Conservation (phyloP, 2,113 vertebrate genomes). For the Smithornis capensis region DNA sequence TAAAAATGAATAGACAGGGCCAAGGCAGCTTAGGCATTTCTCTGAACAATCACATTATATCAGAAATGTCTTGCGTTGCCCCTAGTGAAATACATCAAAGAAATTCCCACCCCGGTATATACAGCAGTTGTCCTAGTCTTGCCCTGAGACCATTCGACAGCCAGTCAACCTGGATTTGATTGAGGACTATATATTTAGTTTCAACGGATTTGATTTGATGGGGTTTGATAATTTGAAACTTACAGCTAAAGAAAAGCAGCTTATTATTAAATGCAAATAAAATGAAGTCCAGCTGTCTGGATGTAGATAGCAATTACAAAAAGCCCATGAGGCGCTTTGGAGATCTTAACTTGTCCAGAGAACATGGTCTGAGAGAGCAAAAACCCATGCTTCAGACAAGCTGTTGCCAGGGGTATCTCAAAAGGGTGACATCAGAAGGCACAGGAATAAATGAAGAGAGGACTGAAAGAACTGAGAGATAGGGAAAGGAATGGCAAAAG, state of each 20-base stretch:
- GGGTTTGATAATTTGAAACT: conserved; percentile 72
- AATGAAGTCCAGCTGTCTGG: conserved; percentile 68
- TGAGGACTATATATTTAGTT: conserved; percentile 19
- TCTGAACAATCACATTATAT: conserved; percentile 68
- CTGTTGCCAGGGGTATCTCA: conserved; percentile 30
- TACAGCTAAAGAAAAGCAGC: conserved; percentile 69
- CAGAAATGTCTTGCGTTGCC: conserved; percentile 68
- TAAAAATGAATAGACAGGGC: conserved; percentile 72
- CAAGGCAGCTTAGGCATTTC: conserved; percentile 55
- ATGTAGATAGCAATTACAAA: conserved; percentile 73
- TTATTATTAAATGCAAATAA: conserved; percentile 79
- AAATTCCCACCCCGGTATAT: conserved; percentile 41
- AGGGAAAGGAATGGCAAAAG: neutral
- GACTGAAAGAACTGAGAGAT: neutral
- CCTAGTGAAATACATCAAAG: conserved; percentile 71
- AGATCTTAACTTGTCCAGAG: conserved; percentile 64
- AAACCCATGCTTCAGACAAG: conserved; percentile 16
- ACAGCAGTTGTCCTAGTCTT: conserved; percentile 47
- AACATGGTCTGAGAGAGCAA: conserved; percentile 39
- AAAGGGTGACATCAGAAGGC: conserved; percentile 28
- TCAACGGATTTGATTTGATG: conserved; percentile 58
- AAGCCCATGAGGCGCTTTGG: conserved; percentile 61
- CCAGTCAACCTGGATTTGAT: conserved; percentile 51
- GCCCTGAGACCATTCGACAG: conserved; percentile 41
- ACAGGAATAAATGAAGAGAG: neutral